phyloP scores from a whole-genome alignment of 2,888 invertebrate species.

The Dione juno region DNA sequence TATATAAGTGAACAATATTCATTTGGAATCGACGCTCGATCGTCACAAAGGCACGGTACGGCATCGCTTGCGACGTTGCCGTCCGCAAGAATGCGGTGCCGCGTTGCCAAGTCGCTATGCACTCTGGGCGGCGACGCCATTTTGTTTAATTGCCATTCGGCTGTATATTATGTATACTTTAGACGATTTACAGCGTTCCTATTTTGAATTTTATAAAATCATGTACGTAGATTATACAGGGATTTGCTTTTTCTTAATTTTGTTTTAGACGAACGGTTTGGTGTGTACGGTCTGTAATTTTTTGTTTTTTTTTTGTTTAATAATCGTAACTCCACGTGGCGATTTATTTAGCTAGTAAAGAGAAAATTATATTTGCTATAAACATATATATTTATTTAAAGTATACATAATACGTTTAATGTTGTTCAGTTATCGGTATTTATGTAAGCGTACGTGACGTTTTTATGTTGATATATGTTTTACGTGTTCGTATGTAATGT shows the following conservation, averaged over 20 bases:
- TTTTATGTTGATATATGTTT: constrained; percentile 26
- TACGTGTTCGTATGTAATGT: constrained; percentile 33
- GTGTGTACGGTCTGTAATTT: constrained; percentile 44
- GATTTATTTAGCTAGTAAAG: not conserved
- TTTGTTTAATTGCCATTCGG: constrained; percentile 57
- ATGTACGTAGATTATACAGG: not conserved
- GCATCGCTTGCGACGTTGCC: constrained; percentile 73
- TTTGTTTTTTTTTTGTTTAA: not conserved
- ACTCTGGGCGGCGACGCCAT: constrained; percentile 76
- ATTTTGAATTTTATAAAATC: constrained; percentile 43
- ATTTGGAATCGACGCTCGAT: constrained; percentile 54
- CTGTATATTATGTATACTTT: constrained; percentile 6
- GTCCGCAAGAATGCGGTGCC: constrained; percentile 75
- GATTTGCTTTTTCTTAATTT: not conserved
- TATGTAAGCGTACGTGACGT: constrained; percentile 36
- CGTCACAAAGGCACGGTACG: constrained; percentile 67
- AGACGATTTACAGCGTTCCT: constrained; percentile 49
- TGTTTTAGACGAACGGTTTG: constrained; percentile 8
- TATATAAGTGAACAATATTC: not conserved
- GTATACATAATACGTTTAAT: constrained; percentile 16
- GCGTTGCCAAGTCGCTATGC: constrained; percentile 75
- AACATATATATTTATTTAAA: not conserved
- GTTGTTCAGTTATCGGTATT: constrained; percentile 32
- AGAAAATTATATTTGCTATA: not conserved
- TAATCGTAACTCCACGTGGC: constrained; percentile 4